Evolutionary conservation across 2,113 vertebrate species (phyloP), one percentile per base, ranked within the genome.

Genomic region (Accipiter cooperii): DNA sequence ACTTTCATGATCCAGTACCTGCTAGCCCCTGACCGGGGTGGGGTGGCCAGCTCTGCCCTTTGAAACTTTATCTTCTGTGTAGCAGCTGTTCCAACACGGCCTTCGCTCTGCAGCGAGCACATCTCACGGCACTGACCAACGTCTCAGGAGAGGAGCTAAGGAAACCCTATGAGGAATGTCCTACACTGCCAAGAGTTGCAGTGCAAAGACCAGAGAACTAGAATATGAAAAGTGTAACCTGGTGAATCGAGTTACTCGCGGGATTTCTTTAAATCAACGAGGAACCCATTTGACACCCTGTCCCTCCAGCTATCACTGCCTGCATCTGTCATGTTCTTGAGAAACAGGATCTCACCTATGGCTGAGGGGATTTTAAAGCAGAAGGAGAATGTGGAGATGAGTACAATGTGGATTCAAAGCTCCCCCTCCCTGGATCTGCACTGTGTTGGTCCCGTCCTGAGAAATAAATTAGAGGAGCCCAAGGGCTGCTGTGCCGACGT

Each of bases 101-200:
- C 58, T 61, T 84, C 6, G 5, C 38, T 85, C n/a, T 31, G 24
- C 51, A n/a, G 44, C 0, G 0, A 31, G 44, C 25, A n/a, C 49
- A 9, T 71, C 63, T 70, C 63, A 7, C 52, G 52, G 82, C 70
- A n/a, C 29, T 64, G 70, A 46, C 57, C 55, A 68, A 0, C 0
- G 0, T 61, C 52, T 76, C 36, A 13, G 33, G 65, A 87, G 40
- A 66, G 36, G 55, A 60, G 31, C 33, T 63, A 36, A 33, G 40
- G 24, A 68, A 77, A 13, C 47, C 34, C 58, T 28, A 0, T 13
- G 42, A 52, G 26, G 20, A 34, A 16, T 1, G 2, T 36, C 54
- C 60, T 49, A 7, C 2, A 2, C 58, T 78, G 87, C 52, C 47
- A 36, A 16, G 70, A 70, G 51, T 2, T 68, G 38, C 76, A 34